These are phyloP conservation scores for Amyelois transitella DNA, from an alignment of 1,140 invertebrate species.

Conservation along the genomic window DNA sequence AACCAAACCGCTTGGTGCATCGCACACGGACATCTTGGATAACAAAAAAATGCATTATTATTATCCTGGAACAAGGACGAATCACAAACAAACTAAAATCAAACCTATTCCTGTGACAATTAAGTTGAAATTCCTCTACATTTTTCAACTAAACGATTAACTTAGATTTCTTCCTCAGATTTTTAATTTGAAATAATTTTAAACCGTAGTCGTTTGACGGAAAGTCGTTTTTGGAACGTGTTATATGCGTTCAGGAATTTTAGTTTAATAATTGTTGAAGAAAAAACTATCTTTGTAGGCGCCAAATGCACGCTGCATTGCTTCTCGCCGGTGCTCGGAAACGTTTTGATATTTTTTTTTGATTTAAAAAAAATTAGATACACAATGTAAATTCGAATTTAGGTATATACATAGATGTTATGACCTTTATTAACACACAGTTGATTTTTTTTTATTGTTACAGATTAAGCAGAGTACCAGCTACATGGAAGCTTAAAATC, in stretches of 20 bases:
- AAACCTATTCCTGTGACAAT: constrained; percentile 13
- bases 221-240: constrained; percentile 24
- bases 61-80: constrained; percentile 60
- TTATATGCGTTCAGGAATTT: constrained; percentile 39
- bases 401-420: too few relatives aligned
- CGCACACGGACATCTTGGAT: constrained; percentile 60
- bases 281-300: constrained; percentile 61
- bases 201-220: not conserved
- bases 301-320: constrained; percentile 65
- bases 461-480: too few relatives aligned
- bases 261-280: constrained; percentile 62
- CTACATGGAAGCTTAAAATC: too few relatives aligned
- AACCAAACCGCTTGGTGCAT: constrained; percentile 53
- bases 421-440: too few relatives aligned
- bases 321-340: constrained; percentile 14
- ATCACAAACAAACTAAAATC: constrained; percentile 15
- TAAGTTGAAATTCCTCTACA: not conserved
- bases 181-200: not conserved
- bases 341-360: not conserved
- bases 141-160: constrained; percentile 44
- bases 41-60: constrained; percentile 70
- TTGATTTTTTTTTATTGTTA: too few relatives aligned
- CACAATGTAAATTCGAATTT: too few relatives aligned
- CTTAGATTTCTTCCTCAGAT: constrained; percentile 56
- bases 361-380: not conserved